Evolutionary conservation across 30 jellyfish, hydroid and myxozoan genomes (phyloP).

Genomic region (Aurelia sp.): DNA sequence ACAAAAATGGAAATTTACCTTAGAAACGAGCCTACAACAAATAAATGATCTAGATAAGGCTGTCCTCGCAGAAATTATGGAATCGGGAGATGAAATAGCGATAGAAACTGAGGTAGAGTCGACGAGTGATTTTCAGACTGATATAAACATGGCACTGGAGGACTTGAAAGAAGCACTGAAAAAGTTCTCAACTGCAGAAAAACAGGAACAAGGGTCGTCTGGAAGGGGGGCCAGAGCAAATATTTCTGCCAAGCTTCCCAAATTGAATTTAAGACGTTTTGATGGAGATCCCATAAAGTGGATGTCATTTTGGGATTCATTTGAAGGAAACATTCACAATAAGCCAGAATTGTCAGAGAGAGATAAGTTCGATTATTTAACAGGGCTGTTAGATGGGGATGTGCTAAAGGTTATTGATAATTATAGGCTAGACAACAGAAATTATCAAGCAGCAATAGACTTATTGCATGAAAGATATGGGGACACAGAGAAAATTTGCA

Average conservation of each 20-base stretch:
- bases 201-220: no score
- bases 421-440: no score
- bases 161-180: neutral
- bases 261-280: neutral
- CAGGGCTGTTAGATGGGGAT: neutral
- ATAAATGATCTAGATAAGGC: slow-evolving; percentile 5
- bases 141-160: neutral
- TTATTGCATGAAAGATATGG: no score
- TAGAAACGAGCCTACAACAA: slow-evolving; percentile 5
- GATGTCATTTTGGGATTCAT: slow-evolving; percentile 9
- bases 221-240: neutral
- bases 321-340: slow-evolving; percentile 5
- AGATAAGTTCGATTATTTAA: slow-evolving; percentile 3
- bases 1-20: slow-evolving; percentile 15
- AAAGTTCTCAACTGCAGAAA: no score
- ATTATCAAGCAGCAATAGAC: no score
- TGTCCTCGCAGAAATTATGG: neutral
- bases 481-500: no score
- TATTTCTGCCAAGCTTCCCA: neutral
- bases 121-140: neutral
- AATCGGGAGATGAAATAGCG: slow-evolving; percentile 10
- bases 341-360: slow-evolving; percentile 5
- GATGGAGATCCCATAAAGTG: neutral
- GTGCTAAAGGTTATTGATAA: no score
- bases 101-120: slow-evolving; percentile 14